Percentiles rank a stretch among this genome's conserved stretches.
Evolutionary conservation across 2,797 vertebrate species (phyloP).

Genomic region (Thunnus albacares): DNA sequence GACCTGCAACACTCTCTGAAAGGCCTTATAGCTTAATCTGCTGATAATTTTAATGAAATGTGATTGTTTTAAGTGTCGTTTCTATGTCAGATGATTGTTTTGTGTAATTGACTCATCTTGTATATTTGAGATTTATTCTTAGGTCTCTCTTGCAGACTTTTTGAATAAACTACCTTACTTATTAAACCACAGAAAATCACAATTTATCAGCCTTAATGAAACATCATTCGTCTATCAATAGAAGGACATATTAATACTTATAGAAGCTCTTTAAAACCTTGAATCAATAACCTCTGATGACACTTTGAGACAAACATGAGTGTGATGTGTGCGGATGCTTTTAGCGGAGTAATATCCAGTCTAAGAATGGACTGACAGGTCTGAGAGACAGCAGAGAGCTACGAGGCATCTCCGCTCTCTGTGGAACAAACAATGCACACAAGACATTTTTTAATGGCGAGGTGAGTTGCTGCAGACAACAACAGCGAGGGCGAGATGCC

Average conservation of each 20-base stretch:
- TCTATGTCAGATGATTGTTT: neutral
- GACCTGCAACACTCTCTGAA: too few species aligned
- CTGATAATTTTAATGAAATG: neutral
- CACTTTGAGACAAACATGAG: slow-evolving; percentile 22
- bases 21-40: too few species aligned
- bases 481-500: slow-evolving; percentile 85
- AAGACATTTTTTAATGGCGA: slow-evolving; percentile 90
- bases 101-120: neutral
- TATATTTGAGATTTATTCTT: neutral
- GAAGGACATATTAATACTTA: neutral
- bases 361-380: slow-evolving; percentile 49
- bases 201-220: too few species aligned
- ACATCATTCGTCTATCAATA: neutral
- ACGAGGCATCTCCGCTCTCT: slow-evolving; percentile 87
- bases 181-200: too few species aligned
- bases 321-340: slow-evolving; percentile 58
- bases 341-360: slow-evolving; percentile 52
- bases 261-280: neutral
- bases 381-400: slow-evolving; percentile 89
- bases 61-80: neutral
- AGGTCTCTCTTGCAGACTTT: too few species aligned
- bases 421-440: slow-evolving; percentile 89
- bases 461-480: slow-evolving; percentile 91
- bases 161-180: neutral
- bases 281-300: neutral